These are phyloP conservation scores for Plestiodon gilberti DNA, from an alignment of 2,113 vertebrate genomes.

Conservation along the genomic window DNA sequence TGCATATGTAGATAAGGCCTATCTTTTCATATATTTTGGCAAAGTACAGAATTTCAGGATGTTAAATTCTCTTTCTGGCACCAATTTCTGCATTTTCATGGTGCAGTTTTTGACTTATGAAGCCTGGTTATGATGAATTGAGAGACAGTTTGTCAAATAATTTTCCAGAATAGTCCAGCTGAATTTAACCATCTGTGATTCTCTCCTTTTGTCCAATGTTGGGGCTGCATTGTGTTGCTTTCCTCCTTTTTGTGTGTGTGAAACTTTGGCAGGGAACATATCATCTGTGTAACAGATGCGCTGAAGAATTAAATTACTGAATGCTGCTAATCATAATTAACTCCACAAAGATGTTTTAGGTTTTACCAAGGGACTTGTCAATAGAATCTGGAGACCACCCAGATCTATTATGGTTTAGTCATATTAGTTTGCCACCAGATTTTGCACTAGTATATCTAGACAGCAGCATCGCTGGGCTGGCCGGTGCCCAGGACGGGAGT, in stretches of 20 bases:
- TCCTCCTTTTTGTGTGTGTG: neutral
- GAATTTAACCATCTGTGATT: neutral
- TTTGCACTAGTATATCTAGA: neutral
- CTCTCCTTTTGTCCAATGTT: neutral
- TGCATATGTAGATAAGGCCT: neutral
- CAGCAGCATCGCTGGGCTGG: too few relatives aligned
- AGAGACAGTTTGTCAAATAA: neutral
- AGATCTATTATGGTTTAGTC: neutral
- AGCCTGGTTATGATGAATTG: neutral
- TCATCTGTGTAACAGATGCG: neutral
- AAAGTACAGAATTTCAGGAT: neutral
- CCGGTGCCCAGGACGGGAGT: too few relatives aligned
- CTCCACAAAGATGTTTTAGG: neutral
- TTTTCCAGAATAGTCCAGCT: neutral
- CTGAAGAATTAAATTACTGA: neutral
- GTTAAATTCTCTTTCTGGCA: neutral
- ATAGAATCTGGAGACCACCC: neutral
- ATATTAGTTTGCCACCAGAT: neutral
- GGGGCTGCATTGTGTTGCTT: neutral
- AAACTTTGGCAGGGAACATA: neutral
- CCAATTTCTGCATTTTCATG: neutral
- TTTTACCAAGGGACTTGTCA: neutral
- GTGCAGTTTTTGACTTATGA: neutral
- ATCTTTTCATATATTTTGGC: neutral
- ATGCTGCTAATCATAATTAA: conserved; percentile 10